phyloP scores from a whole-genome alignment of 2,797 vertebrate species.

The Smutsia gigantea region DNA sequence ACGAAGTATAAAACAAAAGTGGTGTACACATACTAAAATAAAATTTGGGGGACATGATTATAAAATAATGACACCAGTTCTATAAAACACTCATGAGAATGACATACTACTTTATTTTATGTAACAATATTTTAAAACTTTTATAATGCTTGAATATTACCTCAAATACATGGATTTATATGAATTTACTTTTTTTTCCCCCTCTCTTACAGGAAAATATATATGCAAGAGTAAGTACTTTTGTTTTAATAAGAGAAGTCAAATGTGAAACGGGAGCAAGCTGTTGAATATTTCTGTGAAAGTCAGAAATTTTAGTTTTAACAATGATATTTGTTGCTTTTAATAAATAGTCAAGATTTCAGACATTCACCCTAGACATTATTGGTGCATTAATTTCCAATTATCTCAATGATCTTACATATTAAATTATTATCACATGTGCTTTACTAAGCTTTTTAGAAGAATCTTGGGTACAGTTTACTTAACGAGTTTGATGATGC shows the following conservation, averaged over 20 bases:
- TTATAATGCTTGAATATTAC: neutral
- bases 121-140: neutral
- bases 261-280: neutral
- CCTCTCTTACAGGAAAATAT: conserved; percentile 92
- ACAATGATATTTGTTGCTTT: neutral
- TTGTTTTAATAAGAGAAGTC: conserved; percentile 53
- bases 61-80: neutral
- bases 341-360: neutral
- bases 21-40: neutral
- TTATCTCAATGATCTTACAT: conserved; percentile 52
- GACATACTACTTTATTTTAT: neutral
- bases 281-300: neutral
- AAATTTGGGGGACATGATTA: neutral
- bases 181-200: conserved; percentile 73
- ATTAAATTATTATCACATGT: conserved; percentile 27
- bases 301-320: conserved; percentile 55
- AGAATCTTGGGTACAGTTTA: conserved; percentile 3
- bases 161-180: conserved; percentile 64
- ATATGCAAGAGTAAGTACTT: conserved; percentile 94
- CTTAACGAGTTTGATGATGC: conserved; percentile 31
- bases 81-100: neutral
- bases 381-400: neutral
- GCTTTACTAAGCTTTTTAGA: conserved; percentile 43
- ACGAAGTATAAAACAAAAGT: neutral
- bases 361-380: conserved; percentile 34